phyloP scores from a whole-genome alignment of 2,888 invertebrate genomes.

The Apomyelois bistriatella region DNA sequence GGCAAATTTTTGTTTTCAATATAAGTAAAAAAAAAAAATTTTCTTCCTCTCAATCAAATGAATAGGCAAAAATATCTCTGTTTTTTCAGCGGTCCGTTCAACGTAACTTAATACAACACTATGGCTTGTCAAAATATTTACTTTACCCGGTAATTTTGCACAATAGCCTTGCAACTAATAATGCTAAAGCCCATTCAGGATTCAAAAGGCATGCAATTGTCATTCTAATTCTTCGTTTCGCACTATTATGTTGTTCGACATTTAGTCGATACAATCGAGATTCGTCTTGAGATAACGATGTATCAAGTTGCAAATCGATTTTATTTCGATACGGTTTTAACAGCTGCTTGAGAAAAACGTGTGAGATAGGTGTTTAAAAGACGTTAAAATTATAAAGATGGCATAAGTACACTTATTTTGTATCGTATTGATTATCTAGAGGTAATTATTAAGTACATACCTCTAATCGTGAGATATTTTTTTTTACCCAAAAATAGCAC shows the following conservation, averaged over 20 bases:
- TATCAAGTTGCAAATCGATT: conserved; percentile 48
- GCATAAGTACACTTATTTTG: too few species aligned
- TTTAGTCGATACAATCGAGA: conserved; percentile 40
- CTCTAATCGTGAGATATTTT: too few species aligned
- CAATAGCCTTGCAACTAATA: conserved; percentile 44
- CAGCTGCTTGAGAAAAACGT: conserved; percentile 26
- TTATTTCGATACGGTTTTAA: conserved; percentile 34
- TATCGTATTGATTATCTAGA: too few species aligned
- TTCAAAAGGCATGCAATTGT: conserved; percentile 55
- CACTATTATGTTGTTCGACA: conserved; percentile 48
- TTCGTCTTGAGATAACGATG: conserved; percentile 60
- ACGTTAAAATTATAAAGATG: not conserved
- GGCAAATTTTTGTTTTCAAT: too few species aligned
- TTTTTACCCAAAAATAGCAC: too few species aligned
- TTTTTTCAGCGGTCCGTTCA: conserved; percentile 39
- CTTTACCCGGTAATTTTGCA: conserved; percentile 51
- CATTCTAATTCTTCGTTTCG: conserved; percentile 62
- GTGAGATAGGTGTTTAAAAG: not conserved
- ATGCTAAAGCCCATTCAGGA: conserved; percentile 45
- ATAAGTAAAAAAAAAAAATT: too few species aligned
- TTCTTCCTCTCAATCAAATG: conserved; percentile 7
- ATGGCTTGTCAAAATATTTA: conserved; percentile 76
- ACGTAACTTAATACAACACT: conserved; percentile 71
- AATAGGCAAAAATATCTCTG: conserved; percentile 12
- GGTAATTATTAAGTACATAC: too few species aligned